These are phyloP conservation scores for Arctia plantaginis DNA, from an alignment of 2,888 invertebrate species.

Conservation along the genomic window DNA sequence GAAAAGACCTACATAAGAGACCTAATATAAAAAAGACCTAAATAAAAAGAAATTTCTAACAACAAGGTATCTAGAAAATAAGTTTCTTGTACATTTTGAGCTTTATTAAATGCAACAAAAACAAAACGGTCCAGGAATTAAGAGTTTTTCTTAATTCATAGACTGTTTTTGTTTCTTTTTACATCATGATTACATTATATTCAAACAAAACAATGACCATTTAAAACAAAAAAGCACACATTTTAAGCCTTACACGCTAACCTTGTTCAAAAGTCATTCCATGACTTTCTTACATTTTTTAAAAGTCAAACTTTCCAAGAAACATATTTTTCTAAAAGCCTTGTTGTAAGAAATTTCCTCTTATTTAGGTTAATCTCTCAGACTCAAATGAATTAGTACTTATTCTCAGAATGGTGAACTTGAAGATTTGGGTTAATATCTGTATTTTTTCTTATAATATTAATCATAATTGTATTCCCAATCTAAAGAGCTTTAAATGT, in stretches of 20 bases:
- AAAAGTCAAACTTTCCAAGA: constrained; percentile 15
- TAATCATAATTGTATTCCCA: not conserved
- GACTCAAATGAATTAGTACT: constrained; percentile 19
- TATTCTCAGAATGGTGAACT: constrained; percentile 17
- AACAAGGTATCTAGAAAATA: too few species aligned
- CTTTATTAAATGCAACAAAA: too few species aligned
- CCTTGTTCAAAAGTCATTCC: not conserved
- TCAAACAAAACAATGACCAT: too few species aligned
- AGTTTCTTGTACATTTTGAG: too few species aligned
- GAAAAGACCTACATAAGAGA: too few species aligned
- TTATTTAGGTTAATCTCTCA: constrained; percentile 18
- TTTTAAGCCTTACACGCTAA: not conserved
- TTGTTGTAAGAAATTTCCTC: constrained; percentile 19
- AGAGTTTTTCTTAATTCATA: too few species aligned
- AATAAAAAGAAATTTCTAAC: too few species aligned
- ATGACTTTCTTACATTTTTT: constrained; percentile 11
- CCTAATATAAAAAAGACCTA: too few species aligned
- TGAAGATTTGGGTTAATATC: constrained; percentile 12
- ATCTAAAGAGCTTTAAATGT: not conserved
- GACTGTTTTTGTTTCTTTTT: too few species aligned
- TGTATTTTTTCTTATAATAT: constrained; percentile 7
- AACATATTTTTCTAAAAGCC: constrained; percentile 11
- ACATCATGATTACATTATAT: too few species aligned
- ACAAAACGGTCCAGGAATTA: too few species aligned
- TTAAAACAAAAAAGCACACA: too few species aligned